Base-by-base conservation (phyloP, 2,797 vertebrate genomes). In the Poeciliopsis gracilis region DNA sequence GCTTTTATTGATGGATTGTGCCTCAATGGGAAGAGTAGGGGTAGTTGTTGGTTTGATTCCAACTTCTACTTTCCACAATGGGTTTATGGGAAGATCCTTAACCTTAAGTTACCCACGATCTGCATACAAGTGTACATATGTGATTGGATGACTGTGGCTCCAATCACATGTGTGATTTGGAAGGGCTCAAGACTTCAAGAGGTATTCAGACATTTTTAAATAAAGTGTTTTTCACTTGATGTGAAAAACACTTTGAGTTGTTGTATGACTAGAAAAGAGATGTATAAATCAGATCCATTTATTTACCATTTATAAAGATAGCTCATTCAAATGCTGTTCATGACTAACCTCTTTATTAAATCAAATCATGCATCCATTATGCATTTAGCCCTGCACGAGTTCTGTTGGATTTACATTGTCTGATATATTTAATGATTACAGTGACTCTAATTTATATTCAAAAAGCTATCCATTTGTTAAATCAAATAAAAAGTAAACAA, bases 321-420 rank as follows among this genome's bases (percentile, higher is more conserved):
- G 16, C 8, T 63, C 33, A 36, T 63, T 33, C 61, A 36, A 63
- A 63, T 63, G 33, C 61, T 18, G 30, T 18, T 36, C 61, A 63
- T 4, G 61, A 36, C 33, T 36, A 63, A 36, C 30, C 61, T 9
- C 59, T 36, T 36, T 63, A 63, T 63, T 63, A 63, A 63, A 63
- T 63, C 15, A 36, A 63, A 63, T 20, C 61, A 33, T 63, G 33
- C 61, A 36, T 63, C 61, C 61, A 63, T 63, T 63, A 63, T 63
- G 61, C 61, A 36, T 63, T 63, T 18, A 36, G 61, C 30, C 3
- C 30, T 36, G 61, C 61, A 20, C 20, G 33, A 63, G 33, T 63
- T 63, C 61, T 1, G 7, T 8, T 36, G 16, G 61, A 63, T 63
- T 36, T 63, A 20, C 33, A 20, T 63, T 63, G 36, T 20, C 33